These are phyloP conservation scores for Andrena marginata DNA, from an alignment of 2,888 invertebrate species.

Conservation along the genomic window DNA sequence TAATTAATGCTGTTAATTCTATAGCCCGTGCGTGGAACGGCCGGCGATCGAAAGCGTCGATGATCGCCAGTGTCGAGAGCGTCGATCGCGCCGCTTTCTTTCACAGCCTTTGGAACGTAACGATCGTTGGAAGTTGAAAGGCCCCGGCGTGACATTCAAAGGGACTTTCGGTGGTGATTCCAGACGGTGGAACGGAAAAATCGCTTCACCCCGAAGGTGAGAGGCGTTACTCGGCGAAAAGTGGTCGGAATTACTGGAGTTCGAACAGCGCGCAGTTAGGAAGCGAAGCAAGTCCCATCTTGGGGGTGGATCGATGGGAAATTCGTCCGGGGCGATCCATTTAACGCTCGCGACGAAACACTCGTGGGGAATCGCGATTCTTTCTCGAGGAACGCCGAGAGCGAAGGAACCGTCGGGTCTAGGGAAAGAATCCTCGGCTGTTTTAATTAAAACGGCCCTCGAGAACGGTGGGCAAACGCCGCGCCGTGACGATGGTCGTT, in stretches of 20 bases:
- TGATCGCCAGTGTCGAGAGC: background rate
- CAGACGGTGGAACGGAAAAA: slow-evolving; percentile 24
- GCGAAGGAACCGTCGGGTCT: background rate
- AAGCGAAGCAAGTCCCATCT: background rate
- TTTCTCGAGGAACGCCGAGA: background rate
- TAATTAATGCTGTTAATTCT: slow-evolving; percentile 81
- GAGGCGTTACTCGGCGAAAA: slow-evolving; percentile 13
- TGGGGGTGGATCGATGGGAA: background rate
- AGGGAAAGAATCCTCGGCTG: background rate
- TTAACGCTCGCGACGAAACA: background rate
- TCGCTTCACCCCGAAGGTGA: slow-evolving; percentile 8
- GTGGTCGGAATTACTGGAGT: slow-evolving; percentile 28
- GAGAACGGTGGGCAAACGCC: background rate
- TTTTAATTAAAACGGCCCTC: slow-evolving; percentile 17
- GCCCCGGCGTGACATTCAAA: background rate
- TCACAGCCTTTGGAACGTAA: background rate
- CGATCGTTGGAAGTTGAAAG: background rate
- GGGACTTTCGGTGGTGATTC: slow-evolving; percentile 1
- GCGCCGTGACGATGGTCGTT: background rate
- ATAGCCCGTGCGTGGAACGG: slow-evolving; percentile 64
- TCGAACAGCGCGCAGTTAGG: background rate
- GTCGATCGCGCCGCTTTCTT: background rate
- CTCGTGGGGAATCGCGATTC: background rate
- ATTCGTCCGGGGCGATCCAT: background rate
- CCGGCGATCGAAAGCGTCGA: slow-evolving; percentile 12